Base-by-base conservation (phyloP, 2,888 invertebrate species). In the Clivina fossor region DNA sequence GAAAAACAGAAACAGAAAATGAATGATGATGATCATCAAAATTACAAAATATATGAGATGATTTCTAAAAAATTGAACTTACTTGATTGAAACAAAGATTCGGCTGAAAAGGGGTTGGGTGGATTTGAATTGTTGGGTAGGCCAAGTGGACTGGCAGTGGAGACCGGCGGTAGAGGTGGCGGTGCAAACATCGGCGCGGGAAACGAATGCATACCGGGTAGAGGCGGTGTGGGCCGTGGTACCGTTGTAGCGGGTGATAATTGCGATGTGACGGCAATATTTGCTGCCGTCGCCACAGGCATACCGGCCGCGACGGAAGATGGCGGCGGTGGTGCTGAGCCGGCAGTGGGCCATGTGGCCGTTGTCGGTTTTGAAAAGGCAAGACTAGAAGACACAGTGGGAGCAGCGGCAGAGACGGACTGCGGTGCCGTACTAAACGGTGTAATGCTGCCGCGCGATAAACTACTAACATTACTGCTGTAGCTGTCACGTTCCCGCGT, bases 21-120 rank as follows among this genome's bases (percentile, higher is more conserved):
- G 13, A 7, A n/a, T n/a, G n/a, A n/a, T n/a, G n/a, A n/a, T n/a
- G n/a, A n/a, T n/a, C n/a, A n/a, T n/a, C n/a, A n/a, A n/a, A n/a
- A n/a, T n/a, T n/a, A n/a, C n/a, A n/a, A n/a, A n/a, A n/a, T n/a
- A n/a, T n/a, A n/a, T n/a, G n/a, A n/a, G n/a, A n/a, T n/a, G n/a
- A n/a, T n/a, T n/a, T n/a, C n/a, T n/a, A n/a, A n/a, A n/a, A n/a
- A n/a, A n/a, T n/a, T 11, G n/a, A 11, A 80, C 86, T 86, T 79
- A 84, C 88, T 90, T 64, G 88, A 82, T 77, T 90, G 90, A 73
- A 91, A 90, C 61, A 92, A 81, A 66, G 90, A 90, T 73, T 92
- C 91, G 4, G 91, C 90, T 8, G 91, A 90, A 75, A 91, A 91
- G 1, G 91, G 90, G 74, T 88, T 90, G 5, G 90, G 88, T 49